A percentile compares a stretch with the other conserved stretches of the same genome.
Evolutionary conservation across 2,888 invertebrate genomes (phyloP).

Genomic region (Rhorus exstirpatorius): DNA sequence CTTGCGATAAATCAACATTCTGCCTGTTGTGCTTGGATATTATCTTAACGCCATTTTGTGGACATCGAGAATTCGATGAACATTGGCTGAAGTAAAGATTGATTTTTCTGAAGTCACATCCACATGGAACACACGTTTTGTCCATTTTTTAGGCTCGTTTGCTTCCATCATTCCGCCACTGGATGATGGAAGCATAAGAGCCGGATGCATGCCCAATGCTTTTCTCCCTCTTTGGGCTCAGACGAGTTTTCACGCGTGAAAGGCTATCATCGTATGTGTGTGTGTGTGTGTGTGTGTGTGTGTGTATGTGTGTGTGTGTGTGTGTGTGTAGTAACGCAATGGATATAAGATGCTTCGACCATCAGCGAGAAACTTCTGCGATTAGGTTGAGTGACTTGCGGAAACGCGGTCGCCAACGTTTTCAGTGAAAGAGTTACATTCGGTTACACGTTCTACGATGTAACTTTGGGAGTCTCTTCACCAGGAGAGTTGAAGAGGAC

Average conservation of each 20-base stretch:
- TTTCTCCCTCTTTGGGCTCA: background rate
- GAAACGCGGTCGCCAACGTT: conserved; percentile 47
- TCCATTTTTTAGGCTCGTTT: conserved; percentile 58
- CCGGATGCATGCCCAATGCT: background rate
- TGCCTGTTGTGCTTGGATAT: background rate
- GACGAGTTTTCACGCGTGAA: conserved; percentile 4
- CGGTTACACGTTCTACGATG: conserved; percentile 35
- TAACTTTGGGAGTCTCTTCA: conserved; percentile 29
- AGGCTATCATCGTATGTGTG: no score
- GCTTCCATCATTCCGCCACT: conserved; percentile 21
- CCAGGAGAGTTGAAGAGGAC: conserved; percentile 2
- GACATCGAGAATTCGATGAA: no score
- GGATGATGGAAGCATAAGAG: no score
- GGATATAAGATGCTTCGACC: conserved; percentile 46
- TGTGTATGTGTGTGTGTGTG: no score
- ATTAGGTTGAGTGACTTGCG: conserved; percentile 11
- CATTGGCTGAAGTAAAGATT: no score
- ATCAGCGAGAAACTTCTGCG: conserved; percentile 59
- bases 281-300: no score
- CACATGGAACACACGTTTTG: conserved; percentile 32
- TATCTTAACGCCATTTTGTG: no score
- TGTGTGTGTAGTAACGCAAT: conserved; percentile 32
- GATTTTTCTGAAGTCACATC: no score
- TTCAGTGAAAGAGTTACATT: conserved; percentile 29
- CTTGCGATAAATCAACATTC: conserved; percentile 39